Evolutionary conservation across 1,140 invertebrate species (phyloP), one percentile per base, ranked within the genome.

Genomic region (Papilio polyxenes): DNA sequence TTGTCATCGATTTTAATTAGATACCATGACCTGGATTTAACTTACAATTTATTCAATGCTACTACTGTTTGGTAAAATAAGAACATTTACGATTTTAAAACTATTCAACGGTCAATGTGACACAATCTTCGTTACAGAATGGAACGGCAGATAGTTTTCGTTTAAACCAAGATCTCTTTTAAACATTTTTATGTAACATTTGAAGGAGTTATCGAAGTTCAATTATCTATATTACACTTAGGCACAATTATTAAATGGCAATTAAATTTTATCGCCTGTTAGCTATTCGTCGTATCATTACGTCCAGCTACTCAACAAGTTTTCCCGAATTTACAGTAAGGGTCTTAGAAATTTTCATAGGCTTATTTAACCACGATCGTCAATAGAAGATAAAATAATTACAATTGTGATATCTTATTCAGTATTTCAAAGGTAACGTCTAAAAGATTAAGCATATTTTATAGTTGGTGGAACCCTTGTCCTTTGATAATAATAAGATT

Each of bases 401-500:
- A 56, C 79, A 76, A 82, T 79, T 80, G 40, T 78, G 62, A 82
- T 82, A 82, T 82, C 59, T 75, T 37, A 75, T 78, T 72, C 75
- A 81, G 31, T 76, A 80, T 74, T 77, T 80, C 23, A 75, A 81
- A 82, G 81, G 83, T 86, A 86, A 86, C 85, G 82, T 86, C 88
- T 87, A 85, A 87, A 83, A 83, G 77, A 86, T 89, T 82, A 86
- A 83, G 82, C 84, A 82, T 87, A 87, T 88, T 91, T 87, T 90
- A 91, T 91, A 87, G 87, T 83, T 85, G 83, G 81, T 85, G 85
- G 85, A 88, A 89, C 87, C 86, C 87, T 87, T 87, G 88, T 83
- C 90, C 89, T 89, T 31, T 89, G n/a, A n/a, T 85, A 84, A 85
- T 84, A 89, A 90, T 90, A 88, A 91, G 87, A 92, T 90, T 92